Base-by-base conservation (phyloP, 2,113 vertebrate species). In the Furnarius figulus region DNA sequence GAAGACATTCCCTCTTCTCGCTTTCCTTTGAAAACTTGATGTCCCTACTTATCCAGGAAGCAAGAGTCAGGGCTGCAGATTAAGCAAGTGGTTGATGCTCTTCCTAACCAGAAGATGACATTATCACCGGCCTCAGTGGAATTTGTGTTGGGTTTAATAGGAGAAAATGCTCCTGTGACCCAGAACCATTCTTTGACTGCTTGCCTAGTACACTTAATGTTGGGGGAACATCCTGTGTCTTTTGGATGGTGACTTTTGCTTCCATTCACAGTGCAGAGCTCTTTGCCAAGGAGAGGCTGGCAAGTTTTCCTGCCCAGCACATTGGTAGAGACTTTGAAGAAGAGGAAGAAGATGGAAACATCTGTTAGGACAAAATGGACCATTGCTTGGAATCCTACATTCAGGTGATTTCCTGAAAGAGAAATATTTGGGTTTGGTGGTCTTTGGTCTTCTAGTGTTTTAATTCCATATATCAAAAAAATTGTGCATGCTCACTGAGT, bases 171-270 rank as follows among this genome's bases (percentile, higher is more conserved):
- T 85, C 15, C 42, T 53, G 22, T 66, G 62, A 44, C 16, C 18
- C 27, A 49, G 12, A 21, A 37, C n/a, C 27, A 6, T 52, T 85
- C 72, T 90, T 68, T 91, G 15, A 4, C 65, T 76, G 8, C 39
- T 63, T 85, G 12, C 77, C 72, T 94, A 67, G 74, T 84, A 33
- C 6, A 50, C 6, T 5, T 53, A 58, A 58, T 87, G 49, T 2
- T 63, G 37, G 46, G 46, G 55, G 35, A 80, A 53, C 21, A 33
- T 67, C 39, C n/a, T 44, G 2, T 67, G 39, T 84, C 39, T 79
- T 91, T 85, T 77, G 63, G 53, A 90, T 83, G 63, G 79, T 86
- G 87, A 65, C 47, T 92, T 89, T 68, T 95, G 53, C 84, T 95
- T 94, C 82, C 85, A 74, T 90, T 87, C 50, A 88, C 52, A 75